Conservation (phyloP, 1,140 invertebrate species). For the Chelonus insularis region DNA sequence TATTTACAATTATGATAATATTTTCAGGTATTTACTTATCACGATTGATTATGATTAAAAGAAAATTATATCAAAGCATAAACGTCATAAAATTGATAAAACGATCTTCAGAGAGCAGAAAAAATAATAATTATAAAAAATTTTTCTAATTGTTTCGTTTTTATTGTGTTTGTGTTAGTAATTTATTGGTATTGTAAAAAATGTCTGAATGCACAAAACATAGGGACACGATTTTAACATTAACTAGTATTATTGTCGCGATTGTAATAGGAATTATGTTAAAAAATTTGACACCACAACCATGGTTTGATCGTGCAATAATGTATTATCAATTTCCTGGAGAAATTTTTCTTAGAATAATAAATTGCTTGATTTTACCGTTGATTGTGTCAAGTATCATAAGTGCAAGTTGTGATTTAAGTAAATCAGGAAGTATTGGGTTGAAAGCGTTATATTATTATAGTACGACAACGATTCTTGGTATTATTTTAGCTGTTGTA, state of each 20-base stretch:
- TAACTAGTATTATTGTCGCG: constrained; percentile 33
- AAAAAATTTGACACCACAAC: constrained; percentile 34
- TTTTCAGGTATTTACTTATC: neutral
- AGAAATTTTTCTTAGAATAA: constrained; percentile 68
- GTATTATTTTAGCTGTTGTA: constrained; percentile 66
- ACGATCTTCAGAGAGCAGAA: no score
- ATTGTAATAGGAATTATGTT: constrained; percentile 35
- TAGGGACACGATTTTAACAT: constrained; percentile 32
- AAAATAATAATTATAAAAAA: no score
- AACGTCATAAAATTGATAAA: no score
- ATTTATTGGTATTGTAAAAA: neutral
- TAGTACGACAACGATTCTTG: constrained; percentile 66
- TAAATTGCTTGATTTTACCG: constrained; percentile 68
- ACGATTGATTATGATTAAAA: no score
- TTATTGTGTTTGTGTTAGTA: no score
- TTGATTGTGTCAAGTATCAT: constrained; percentile 67
- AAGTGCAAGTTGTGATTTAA: constrained; percentile 64
- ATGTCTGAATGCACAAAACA: neutral
- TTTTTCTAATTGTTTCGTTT: no score
- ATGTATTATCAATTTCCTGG: constrained; percentile 67
- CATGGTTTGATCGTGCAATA: constrained; percentile 51
- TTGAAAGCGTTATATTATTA: constrained; percentile 68
- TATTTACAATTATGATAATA: no score
- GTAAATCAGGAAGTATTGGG: constrained; percentile 55
- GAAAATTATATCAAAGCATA: no score